phyloP scores from a whole-genome alignment of 2,888 invertebrate genomes.

The Globia sparganii region DNA sequence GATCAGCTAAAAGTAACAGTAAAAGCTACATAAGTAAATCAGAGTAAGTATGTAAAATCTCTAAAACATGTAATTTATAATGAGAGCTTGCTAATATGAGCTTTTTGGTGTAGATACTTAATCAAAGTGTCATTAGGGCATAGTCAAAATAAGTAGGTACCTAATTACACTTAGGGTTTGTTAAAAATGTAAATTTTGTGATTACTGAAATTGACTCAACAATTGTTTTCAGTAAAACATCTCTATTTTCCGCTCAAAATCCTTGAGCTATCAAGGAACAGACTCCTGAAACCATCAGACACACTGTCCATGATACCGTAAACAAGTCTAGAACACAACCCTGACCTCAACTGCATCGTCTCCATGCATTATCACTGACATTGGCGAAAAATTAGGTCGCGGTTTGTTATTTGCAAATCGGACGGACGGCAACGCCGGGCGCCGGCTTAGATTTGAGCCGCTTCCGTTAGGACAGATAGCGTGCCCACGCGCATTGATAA shows the following conservation, averaged over 20 bases:
- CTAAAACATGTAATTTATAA: no score
- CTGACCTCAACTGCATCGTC: slow-evolving; percentile 67
- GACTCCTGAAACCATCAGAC: not conserved
- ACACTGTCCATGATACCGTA: not conserved
- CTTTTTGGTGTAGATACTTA: not conserved
- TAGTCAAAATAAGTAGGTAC: not conserved
- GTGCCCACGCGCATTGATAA: slow-evolving; percentile 74
- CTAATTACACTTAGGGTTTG: no score
- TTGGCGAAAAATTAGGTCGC: slow-evolving; percentile 73
- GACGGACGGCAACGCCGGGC: slow-evolving; percentile 65
- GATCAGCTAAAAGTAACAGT: no score
- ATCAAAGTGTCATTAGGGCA: not conserved
- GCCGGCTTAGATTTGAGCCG: slow-evolving; percentile 70
- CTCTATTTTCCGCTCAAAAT: not conserved
- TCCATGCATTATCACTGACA: slow-evolving; percentile 72
- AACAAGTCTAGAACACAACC: slow-evolving; percentile 52
- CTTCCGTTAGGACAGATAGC: slow-evolving; percentile 72
- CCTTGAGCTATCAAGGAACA: not conserved
- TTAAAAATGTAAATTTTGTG: not conserved
- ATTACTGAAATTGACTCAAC: not conserved
- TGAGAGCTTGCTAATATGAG: not conserved
- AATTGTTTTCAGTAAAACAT: not conserved
- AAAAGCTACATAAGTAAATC: not conserved
- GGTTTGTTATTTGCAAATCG: slow-evolving; percentile 66
- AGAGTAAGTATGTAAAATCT: no score